Conservation (phyloP, 2,797 vertebrate genomes). For the Tadarida brasiliensis region DNA sequence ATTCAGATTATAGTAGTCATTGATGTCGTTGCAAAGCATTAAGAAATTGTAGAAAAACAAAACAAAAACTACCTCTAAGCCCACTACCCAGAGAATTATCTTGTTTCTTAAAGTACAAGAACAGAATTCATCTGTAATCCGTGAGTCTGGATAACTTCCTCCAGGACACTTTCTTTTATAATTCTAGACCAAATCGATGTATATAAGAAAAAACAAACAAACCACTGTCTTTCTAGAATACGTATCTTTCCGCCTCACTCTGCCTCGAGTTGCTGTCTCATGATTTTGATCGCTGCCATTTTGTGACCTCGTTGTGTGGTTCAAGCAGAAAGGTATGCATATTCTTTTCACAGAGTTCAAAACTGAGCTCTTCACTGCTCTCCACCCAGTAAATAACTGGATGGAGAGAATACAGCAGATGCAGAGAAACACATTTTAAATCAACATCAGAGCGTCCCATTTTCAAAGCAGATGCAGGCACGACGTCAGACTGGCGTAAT, state of each 20-base stretch:
- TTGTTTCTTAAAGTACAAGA: slow-evolving; percentile 19
- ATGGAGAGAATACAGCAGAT: not conserved
- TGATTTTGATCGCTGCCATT: not conserved
- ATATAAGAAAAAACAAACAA: not conserved
- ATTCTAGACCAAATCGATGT: not conserved
- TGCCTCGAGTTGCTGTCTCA: not conserved
- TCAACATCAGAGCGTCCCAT: not conserved
- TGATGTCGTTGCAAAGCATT: not conserved
- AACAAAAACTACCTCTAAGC: not conserved
- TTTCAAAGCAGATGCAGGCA: not conserved
- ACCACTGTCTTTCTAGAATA: not conserved
- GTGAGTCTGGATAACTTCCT: not conserved
- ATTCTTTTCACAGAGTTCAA: not conserved
- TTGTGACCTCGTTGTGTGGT: not conserved
- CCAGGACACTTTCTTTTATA: not conserved
- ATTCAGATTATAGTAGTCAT: not conserved
- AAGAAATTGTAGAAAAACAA: slow-evolving; percentile 34
- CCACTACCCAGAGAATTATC: not conserved
- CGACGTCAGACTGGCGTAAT: not conserved
- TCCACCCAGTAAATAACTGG: not conserved
- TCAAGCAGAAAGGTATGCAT: not conserved
- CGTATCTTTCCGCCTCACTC: slow-evolving; percentile 24
- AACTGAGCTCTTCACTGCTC: not conserved
- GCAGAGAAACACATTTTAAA: not conserved
- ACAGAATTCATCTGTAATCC: not conserved